Evolutionary conservation across 2,797 vertebrate species (phyloP), one percentile per base, ranked within the genome.

Genomic region (Pristis pectinata): DNA sequence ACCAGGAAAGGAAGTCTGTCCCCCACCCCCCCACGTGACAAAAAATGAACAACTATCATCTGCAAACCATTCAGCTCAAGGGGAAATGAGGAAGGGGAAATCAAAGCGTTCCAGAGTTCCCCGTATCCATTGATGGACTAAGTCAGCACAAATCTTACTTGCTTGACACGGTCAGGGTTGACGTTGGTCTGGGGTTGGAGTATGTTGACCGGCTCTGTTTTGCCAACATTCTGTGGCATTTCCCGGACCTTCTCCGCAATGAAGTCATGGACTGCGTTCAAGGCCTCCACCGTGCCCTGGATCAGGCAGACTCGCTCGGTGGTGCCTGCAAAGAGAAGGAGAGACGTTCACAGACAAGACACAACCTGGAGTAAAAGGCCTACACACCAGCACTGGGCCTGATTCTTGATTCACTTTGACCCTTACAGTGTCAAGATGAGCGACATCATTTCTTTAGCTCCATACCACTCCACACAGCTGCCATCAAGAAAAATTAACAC

Each of bases 201-300:
- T 95, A 98, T 98, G 97, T 98, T 98, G 96, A 98, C 98, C 0
- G 98, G 97, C 95, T 99, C 98, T n/a, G 97, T 97, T 96, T 99
- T 98, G 96, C 98, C 98, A 95, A 97, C 98, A 92, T 98, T 98
- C 97, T 98, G 98, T 19, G 98, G 98, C 97, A 98, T 98, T 97
- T 99, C 98, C 93, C 98, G 97, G 95, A 99, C 98, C 96, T 99
- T 99, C 96, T 99, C 98, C 0, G 98, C 98, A 82, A 99, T 99
- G 96, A 99, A 99, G 97, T 98, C 98, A 94, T 99, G 98, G 95
- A 98, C 98, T 0, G 97, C 97, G 56, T 98, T 98, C 96, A 99
- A 97, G 10, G 98, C 98, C 96, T 99, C 98, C 95, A 98, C 98
- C 0, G 98, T 98, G 94, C 98, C 98, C 96, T 99, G 98, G 95